A percentile compares a stretch with the other conserved stretches of the same genome.
Evolutionary conservation across 1,140 invertebrate species (phyloP).

Genomic region (Anoplolepis gracilipes): DNA sequence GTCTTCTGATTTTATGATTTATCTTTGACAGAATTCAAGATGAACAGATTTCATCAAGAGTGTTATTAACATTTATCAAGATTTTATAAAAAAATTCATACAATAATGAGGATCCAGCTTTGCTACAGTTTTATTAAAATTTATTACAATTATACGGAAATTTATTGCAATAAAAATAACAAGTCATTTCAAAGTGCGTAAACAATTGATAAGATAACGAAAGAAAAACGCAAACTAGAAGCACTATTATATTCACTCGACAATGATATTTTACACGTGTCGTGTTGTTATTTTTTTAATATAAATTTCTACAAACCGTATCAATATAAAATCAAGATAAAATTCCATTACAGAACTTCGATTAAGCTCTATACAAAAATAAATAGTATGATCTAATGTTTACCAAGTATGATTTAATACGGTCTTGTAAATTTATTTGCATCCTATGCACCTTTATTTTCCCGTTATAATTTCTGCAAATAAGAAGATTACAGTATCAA

Average conservation of each 20-base stretch:
- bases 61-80: not conserved
- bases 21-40: not conserved
- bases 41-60: not conserved
- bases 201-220: slow-evolving; percentile 16
- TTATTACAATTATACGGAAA: not conserved
- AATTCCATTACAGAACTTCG: too few relatives aligned
- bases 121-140: not conserved
- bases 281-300: too few relatives aligned
- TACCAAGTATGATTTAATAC: too few relatives aligned
- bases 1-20: not conserved
- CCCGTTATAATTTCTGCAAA: not conserved
- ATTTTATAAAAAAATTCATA: not conserved
- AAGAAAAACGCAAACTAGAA: too few relatives aligned
- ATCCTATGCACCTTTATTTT: not conserved
- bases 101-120: too few relatives aligned
- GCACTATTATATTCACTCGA: too few relatives aligned
- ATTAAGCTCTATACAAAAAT: too few relatives aligned
- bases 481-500: not conserved
- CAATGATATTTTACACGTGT: too few relatives aligned
- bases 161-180: not conserved
- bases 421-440: not conserved
- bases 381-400: too few relatives aligned
- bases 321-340: too few relatives aligned
- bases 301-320: too few relatives aligned
- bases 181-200: not conserved